Base-by-base conservation (phyloP, 1,140 invertebrate species). In the Solenopsis invicta region DNA sequence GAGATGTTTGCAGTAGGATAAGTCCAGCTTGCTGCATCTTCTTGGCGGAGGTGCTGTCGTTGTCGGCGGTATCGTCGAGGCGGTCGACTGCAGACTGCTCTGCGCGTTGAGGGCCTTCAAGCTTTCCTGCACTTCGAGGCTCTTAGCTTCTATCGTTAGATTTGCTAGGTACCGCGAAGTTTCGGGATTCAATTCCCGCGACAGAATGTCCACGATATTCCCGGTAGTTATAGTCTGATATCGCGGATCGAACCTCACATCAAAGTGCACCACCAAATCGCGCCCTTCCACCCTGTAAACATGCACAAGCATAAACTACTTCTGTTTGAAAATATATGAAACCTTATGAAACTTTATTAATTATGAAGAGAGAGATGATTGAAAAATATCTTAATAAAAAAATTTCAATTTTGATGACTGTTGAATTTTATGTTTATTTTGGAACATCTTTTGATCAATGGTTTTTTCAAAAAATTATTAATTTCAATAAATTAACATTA, bases 1-100 rank as follows among this genome's bases (percentile, higher is more conserved):
- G 29, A 98, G 94, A 78, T 96, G 96, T 54, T 96, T 96, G 93
- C 98, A 99, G 86, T 98, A 98, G 2, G 95, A 92, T 1, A 98
- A 93, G 62, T 97, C 96, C 4, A 98, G 78, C 6, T 96, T 95
- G 41, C 96, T 96, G 92, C 98, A 98, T 89, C 96, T 96, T 87
- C 98, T 96, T 1, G 96, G 96, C 2, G 96, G 96, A 54, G 96
- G 92, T 1, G 96, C 94, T 0, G 95, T 93, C 52, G 96, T 95
- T 0, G 96, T 96, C 0, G 96, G 92, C 0, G 96, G 92, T 81
- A 95, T 93, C 0, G 96, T 96, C 0, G 96, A 96, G 0, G 96
- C 95, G 2, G 96, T 96, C 16, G 96, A 96, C 62, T 96, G 95
- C 5, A 95, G 92, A 2, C 96, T 95, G 4, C 95, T 93, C 76